Percentiles rank a stretch among this genome's conserved stretches.
Evolutionary conservation across 2,888 invertebrate species (phyloP).

Genomic region (Synanthedon andrenaeformis): DNA sequence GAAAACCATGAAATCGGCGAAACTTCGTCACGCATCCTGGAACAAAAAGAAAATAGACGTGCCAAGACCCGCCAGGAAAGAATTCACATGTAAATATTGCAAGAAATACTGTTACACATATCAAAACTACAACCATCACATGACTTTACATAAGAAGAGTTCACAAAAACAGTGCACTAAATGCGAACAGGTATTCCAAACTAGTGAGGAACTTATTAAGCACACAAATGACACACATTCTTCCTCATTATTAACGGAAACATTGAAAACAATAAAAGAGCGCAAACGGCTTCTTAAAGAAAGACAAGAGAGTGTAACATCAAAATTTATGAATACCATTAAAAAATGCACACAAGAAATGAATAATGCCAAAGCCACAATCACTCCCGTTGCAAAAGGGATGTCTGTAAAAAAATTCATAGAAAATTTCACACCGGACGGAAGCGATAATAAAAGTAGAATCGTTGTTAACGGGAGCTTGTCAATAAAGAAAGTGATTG

Average conservation of each 20-base stretch:
- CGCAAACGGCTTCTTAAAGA: constrained; percentile 20
- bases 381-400: constrained; percentile 19
- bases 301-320: constrained; percentile 7
- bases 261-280: constrained; percentile 38
- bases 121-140: constrained; percentile 50
- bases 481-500: constrained; percentile 17
- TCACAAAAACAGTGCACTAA: constrained; percentile 40
- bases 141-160: constrained; percentile 33
- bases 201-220: constrained; percentile 21
- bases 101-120: constrained; percentile 49
- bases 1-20: constrained; percentile 2
- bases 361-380: constrained; percentile 14
- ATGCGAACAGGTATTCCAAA: constrained; percentile 31
- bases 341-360: constrained; percentile 21
- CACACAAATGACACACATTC: constrained; percentile 36
- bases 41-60: constrained; percentile 3
- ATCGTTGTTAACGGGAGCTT: constrained; percentile 11
- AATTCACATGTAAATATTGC: constrained; percentile 39
- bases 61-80: constrained; percentile 10
- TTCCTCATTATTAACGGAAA: constrained; percentile 42
- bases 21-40: constrained; percentile 2
- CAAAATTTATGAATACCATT: constrained; percentile 28
- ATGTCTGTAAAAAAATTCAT: constrained; percentile 46
- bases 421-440: constrained; percentile 47
- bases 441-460: constrained; percentile 13